These are phyloP conservation scores for Alethe castanea DNA, from an alignment of 2,113 vertebrate genomes.

Conservation along the genomic window DNA sequence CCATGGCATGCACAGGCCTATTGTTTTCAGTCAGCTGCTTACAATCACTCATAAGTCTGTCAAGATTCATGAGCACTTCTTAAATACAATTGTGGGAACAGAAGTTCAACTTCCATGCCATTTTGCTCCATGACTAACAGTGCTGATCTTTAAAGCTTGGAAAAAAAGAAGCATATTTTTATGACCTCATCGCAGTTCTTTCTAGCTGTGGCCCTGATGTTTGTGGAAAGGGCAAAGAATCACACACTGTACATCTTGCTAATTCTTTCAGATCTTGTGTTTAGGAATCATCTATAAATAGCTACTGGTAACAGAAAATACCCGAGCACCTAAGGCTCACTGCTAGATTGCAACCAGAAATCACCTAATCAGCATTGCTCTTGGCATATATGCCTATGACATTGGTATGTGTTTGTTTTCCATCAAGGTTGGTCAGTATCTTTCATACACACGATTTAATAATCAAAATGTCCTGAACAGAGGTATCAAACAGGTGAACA, in stretches of 20 bases:
- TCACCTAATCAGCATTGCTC: neutral
- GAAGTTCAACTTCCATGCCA: slow-evolving; percentile 40
- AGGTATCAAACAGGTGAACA: neutral
- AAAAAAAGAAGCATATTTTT: neutral
- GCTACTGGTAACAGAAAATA: neutral
- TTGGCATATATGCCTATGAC: neutral
- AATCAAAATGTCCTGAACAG: neutral
- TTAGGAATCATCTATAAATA: neutral
- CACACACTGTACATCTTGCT: neutral
- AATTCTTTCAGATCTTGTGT: neutral
- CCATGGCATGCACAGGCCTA: neutral
- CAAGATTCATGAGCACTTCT: slow-evolving; percentile 39
- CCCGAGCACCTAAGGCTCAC: neutral
- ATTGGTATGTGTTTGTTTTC: neutral
- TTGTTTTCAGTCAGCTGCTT: slow-evolving; percentile 46
- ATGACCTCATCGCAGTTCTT: slow-evolving; percentile 19
- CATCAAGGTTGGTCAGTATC: neutral
- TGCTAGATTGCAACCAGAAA: neutral
- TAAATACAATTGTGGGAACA: slow-evolving; percentile 63
- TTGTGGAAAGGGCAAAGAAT: slow-evolving; percentile 20
- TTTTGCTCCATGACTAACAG: slow-evolving; percentile 34
- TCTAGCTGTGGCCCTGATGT: neutral
- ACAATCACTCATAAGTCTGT: slow-evolving; percentile 60
- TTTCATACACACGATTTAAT: neutral
- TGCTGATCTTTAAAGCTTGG: slow-evolving; percentile 33